Percentiles rank a stretch among this genome's conserved stretches.
These are phyloP conservation scores for Madoqua kirkii DNA, from an alignment of 2,113 vertebrate genomes.

Conservation along the genomic window DNA sequence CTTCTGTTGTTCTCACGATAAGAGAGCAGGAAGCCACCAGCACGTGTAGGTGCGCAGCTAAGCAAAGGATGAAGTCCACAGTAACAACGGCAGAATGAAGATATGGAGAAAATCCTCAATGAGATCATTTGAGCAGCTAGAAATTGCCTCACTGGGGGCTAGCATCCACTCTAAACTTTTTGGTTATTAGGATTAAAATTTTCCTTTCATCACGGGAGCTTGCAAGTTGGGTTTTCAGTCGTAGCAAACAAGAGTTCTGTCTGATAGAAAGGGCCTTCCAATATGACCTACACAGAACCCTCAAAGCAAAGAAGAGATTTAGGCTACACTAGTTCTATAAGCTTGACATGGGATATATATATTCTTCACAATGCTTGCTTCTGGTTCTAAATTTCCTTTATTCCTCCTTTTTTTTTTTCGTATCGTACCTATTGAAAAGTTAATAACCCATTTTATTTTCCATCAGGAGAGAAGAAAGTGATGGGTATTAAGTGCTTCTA, in stretches of 20 bases:
- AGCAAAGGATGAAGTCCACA: background rate
- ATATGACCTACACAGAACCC: background rate
- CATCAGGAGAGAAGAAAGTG: background rate
- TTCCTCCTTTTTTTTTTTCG: background rate
- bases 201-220: background rate
- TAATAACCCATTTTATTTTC: conserved; percentile 47
- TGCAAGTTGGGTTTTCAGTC: background rate
- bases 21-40: background rate
- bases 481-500: background rate
- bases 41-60: accelerated
- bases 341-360: background rate
- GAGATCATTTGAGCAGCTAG: background rate
- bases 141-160: background rate
- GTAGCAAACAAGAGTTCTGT: background rate
- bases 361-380: background rate
- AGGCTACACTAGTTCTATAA: background rate
- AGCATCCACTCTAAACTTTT: background rate
- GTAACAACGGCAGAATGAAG: background rate
- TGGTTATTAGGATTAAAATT: background rate
- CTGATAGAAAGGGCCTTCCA: background rate
- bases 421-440: background rate
- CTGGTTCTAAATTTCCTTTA: background rate
- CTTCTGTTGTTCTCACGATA: background rate
- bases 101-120: background rate
- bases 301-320: background rate